Evolutionary conservation across 2,113 vertebrate species (phyloP), one percentile per base, ranked within the genome.

Genomic region (Malurus cyaneus): DNA sequence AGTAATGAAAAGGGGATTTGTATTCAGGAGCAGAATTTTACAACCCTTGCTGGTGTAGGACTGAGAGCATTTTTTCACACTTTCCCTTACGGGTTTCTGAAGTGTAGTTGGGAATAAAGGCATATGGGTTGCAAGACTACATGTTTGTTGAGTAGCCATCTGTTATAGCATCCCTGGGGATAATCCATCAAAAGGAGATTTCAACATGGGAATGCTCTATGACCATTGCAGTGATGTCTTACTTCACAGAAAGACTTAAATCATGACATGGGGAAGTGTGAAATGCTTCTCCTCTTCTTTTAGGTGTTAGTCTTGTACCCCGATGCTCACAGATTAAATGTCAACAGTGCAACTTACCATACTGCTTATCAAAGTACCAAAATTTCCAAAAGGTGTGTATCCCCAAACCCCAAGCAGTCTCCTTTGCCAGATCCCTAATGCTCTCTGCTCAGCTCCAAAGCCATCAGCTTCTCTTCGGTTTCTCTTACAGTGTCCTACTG

Each of bases 191-290:
- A 90, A 67, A 77, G 50, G 39, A 91, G 42, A 88, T 74, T 83
- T 88, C 71, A 86, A 88, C 83, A 88, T 91, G 82, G 65, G 89
- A 93, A 88, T 86, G 44, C 71, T 92, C 2, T 91, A 41, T 94
- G 88, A 54, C 87, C 79, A 77, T 42, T 71, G 42, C 39, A 86
- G 47, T 64, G 54, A 76, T 78, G 47, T 54, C 78, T 94, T 82
- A 31, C 62, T 88, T 92, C 34, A 26, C 59, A 66, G 52, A 70
- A 83, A 62, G 26, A 42, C 42, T 78, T 44, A 77, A 95, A 88
- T 74, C 24, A 34, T 36, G 26, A 65, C 54, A n/a, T 44, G 23
- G 72, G 34, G 65, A 87, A 79, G 41, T 52, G 32, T 78, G 65
- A 88, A 79, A 80, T 79, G 32, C 32, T 72, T 54, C 11, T 95